Evolutionary conservation across 2,888 invertebrate species (phyloP).

Genomic region (Galerucella nymphaeae): DNA sequence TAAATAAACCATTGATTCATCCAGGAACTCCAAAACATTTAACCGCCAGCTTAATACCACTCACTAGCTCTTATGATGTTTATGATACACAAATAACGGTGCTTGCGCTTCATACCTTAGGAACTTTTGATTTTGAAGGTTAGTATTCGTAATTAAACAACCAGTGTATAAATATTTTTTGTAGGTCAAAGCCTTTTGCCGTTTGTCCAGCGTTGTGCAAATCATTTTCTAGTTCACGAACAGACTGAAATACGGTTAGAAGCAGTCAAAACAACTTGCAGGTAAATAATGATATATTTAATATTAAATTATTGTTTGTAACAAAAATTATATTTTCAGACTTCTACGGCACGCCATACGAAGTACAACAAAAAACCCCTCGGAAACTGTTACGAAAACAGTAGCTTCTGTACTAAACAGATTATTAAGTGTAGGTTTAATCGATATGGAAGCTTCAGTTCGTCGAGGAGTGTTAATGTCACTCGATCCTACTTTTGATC

Average conservation of each 20-base stretch:
- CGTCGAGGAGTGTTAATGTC: constrained; percentile 93
- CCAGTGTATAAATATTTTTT: constrained; percentile 62
- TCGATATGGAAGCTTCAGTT: constrained; percentile 95
- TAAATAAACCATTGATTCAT: constrained; percentile 87
- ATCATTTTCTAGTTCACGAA: constrained; percentile 90
- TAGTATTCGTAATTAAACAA: not conserved
- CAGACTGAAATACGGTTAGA: constrained; percentile 88
- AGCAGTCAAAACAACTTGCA: constrained; percentile 92
- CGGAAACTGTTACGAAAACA: constrained; percentile 86
- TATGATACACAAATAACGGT: constrained; percentile 86
- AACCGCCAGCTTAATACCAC: constrained; percentile 65
- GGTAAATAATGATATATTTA: constrained; percentile 11
- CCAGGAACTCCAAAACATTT: constrained; percentile 80
- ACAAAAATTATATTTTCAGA: constrained; percentile 61
- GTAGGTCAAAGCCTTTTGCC: constrained; percentile 91
- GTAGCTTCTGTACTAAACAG: constrained; percentile 93
- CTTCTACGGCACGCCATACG: constrained; percentile 86
- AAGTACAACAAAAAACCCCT: constrained; percentile 71
- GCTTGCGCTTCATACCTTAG: constrained; percentile 91
- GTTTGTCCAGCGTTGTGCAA: constrained; percentile 92
- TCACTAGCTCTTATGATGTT: constrained; percentile 68
- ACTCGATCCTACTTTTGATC: constrained; percentile 91
- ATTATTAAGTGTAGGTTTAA: constrained; percentile 91
- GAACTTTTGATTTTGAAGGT: constrained; percentile 84
- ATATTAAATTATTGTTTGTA: not conserved